phyloP scores from a whole-genome alignment of 1,140 invertebrate species.

The Ylistrum balloti region DNA sequence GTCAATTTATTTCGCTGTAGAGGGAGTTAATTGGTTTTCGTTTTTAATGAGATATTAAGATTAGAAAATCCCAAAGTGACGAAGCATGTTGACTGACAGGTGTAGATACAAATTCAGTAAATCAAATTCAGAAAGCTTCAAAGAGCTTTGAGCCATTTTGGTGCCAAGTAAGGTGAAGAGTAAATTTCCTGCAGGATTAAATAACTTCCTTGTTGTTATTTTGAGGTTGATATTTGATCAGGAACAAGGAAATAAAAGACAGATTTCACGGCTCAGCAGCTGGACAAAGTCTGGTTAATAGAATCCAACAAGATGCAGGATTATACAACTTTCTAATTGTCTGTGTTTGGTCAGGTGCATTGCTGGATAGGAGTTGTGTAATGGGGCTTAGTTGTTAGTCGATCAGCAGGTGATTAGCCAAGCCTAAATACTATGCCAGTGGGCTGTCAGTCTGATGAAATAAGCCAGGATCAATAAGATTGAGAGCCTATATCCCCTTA shows the following conservation, averaged over 20 bases:
- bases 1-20: too few species aligned
- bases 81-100: too few species aligned
- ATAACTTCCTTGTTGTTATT: background rate
- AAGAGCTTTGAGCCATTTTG: background rate
- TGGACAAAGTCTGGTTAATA: background rate
- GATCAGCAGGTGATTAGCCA: background rate
- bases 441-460: background rate
- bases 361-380: background rate
- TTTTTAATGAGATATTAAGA: too few species aligned
- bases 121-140: background rate
- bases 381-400: background rate
- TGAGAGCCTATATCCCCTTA: background rate
- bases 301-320: background rate
- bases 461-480: background rate
- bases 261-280: background rate
- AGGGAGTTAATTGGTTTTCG: too few species aligned
- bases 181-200: background rate
- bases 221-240: background rate
- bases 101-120: too few species aligned
- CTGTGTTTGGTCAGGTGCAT: slow-evolving; percentile 29
- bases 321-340: slow-evolving; percentile 33
- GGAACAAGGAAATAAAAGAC: background rate
- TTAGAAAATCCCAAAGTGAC: background rate
- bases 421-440: too few species aligned
- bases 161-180: background rate